Evolutionary conservation across 1,140 invertebrate genomes (phyloP).

Genomic region (Papilio polyxenes): DNA sequence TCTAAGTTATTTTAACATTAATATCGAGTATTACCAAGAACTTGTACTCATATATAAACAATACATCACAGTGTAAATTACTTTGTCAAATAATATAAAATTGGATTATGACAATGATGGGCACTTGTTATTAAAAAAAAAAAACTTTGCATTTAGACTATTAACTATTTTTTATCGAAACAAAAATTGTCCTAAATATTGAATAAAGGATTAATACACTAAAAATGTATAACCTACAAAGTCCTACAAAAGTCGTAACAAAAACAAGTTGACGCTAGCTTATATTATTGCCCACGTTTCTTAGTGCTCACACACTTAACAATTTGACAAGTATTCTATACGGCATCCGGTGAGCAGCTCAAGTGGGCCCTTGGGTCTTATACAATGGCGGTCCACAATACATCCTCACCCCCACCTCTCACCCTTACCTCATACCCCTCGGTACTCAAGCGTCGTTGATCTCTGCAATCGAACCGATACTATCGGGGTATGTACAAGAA

Average conservation of each 20-base stretch:
- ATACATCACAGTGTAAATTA: too few relatives aligned
- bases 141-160: neutral
- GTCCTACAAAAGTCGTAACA: neutral
- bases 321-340: slow-evolving; percentile 20
- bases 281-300: neutral
- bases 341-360: slow-evolving; percentile 15
- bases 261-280: neutral
- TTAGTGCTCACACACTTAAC: neutral
- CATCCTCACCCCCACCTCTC: too few relatives aligned
- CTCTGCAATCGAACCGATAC: slow-evolving; percentile 30
- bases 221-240: neutral
- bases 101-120: too few relatives aligned
- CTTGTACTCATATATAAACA: too few relatives aligned
- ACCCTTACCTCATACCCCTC: neutral
- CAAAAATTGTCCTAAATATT: too few relatives aligned
- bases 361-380: slow-evolving; percentile 31
- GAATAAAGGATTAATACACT: neutral
- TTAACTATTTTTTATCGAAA: neutral
- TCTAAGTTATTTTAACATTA: neutral
- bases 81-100: too few relatives aligned
- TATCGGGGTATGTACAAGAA: neutral
- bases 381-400: slow-evolving; percentile 33
- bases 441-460: slow-evolving; percentile 6
- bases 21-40: neutral
- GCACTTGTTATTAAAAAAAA: too few relatives aligned